Evolutionary conservation across 2,888 invertebrate genomes (phyloP), one percentile per base, ranked within the genome.

Genomic region (Athalia cordata): DNA sequence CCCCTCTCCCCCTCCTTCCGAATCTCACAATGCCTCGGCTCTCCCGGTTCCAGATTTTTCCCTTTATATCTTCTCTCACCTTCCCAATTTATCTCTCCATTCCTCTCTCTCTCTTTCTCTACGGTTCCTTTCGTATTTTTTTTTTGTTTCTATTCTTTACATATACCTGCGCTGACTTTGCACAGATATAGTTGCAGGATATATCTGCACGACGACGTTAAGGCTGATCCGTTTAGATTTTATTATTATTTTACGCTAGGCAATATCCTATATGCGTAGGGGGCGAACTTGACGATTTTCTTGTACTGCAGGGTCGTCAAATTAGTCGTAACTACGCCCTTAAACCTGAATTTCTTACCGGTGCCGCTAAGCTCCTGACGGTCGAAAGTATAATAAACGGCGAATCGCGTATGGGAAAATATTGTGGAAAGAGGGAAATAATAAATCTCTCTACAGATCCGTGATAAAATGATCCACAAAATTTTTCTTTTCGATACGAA

Each of bases 241-340:
- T 90, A 89, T 90, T 89, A 89, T 90, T 89, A 89, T 90, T 89
- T 90, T 87, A 88, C 86, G 84, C 83, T 59, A 29, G 52, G 89
- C 87, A 89, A 89, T 89, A 89, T 87, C 86, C 85, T 85, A 84
- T 83, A 86, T 85, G 84, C 76, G 75, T 55, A 62, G 55, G n/a
- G 8, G 45, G 47, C 74, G 49, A 47, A 29, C 13, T 64, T 82
- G 59, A n/a, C n/a, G n/a, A 5, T 59, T 7, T 11, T 59, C 5
- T 11, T 0, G 59, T n/a, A 11, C 11, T 59, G 83, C 81, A 83
- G 81, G 81, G 84, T 87, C 89, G 86, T 89, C 84, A 88, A 89
- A 89, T 89, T 89, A 89, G 87, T 85, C 82, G 83, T 86, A 89
- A 89, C 86, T 86, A 85, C 87, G 29, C 83, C 84, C 81, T 86